These are phyloP conservation scores for Troides oblongomaculatus DNA, from an alignment of 2,888 invertebrate genomes.

Conservation along the genomic window DNA sequence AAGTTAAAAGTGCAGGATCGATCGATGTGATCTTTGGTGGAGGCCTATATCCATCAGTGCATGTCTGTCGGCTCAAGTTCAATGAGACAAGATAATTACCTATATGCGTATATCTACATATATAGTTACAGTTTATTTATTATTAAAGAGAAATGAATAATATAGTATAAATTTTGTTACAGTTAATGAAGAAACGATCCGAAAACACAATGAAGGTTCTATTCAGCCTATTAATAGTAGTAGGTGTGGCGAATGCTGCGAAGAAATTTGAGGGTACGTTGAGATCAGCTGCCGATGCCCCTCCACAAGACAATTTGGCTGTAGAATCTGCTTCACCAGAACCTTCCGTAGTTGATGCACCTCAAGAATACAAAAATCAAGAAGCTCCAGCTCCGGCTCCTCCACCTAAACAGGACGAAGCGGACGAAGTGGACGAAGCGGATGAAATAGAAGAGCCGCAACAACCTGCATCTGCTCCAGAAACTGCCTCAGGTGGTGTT, in stretches of 20 bases:
- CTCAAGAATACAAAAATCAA: slow-evolving; percentile 69
- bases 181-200: slow-evolving; percentile 74
- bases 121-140: not conserved
- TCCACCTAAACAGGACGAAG: slow-evolving; percentile 46
- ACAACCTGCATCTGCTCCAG: slow-evolving; percentile 56
- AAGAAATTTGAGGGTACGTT: slow-evolving; percentile 74
- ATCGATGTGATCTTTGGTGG: too few species aligned
- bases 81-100: not conserved
- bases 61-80: too few species aligned
- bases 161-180: slow-evolving; percentile 63
- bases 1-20: too few species aligned
- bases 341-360: slow-evolving; percentile 68
- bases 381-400: slow-evolving; percentile 63
- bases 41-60: too few species aligned
- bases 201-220: slow-evolving; percentile 70
- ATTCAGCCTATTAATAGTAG: slow-evolving; percentile 69
- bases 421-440: slow-evolving; percentile 41
- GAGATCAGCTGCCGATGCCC: slow-evolving; percentile 72
- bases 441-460: slow-evolving; percentile 39
- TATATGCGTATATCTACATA: not conserved
- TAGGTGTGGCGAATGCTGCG: slow-evolving; percentile 68
- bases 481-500: slow-evolving; percentile 69
- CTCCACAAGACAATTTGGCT: slow-evolving; percentile 72
- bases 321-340: slow-evolving; percentile 71
- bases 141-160: not conserved